Percentiles rank a stretch among this genome's conserved stretches.
These are phyloP conservation scores for Seladonia tumulorum DNA, from an alignment of 2,888 invertebrate genomes.

Conservation along the genomic window DNA sequence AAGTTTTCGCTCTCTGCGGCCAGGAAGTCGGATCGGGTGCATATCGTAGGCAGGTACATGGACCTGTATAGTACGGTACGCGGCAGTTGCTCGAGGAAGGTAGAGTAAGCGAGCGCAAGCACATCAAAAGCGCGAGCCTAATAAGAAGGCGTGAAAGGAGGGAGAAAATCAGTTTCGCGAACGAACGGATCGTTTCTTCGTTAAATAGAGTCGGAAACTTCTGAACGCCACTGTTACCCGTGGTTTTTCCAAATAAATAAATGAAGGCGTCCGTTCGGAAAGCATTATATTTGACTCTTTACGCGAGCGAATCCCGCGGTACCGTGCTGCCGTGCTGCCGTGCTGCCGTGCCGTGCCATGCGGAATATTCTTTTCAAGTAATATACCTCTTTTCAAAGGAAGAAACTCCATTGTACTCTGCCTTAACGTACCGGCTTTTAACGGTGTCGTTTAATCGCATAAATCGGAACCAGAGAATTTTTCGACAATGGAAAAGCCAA, in stretches of 20 bases:
- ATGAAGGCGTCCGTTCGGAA: constrained; percentile 9
- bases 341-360: not conserved
- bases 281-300: constrained; percentile 32
- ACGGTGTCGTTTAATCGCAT: not conserved
- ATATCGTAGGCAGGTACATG: not conserved
- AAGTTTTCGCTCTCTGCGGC: constrained; percentile 32
- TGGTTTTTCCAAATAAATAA: constrained; percentile 25
- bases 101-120: constrained; percentile 61
- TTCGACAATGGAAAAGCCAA: not conserved
- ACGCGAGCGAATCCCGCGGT: constrained; percentile 21
- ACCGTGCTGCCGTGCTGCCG: no score
- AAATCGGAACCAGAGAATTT: not conserved
- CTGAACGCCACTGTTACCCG: not conserved
- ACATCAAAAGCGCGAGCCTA: constrained; percentile 67
- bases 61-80: not conserved
- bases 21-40: constrained; percentile 17
- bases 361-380: not conserved
- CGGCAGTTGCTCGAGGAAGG: not conserved
- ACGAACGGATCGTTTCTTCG: constrained; percentile 34
- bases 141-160: constrained; percentile 53
- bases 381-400: not conserved
- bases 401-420: not conserved
- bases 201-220: constrained; percentile 19
- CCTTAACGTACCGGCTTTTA: not conserved
- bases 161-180: not conserved